Base-by-base conservation (phyloP, 1,140 invertebrate species). In the Chrysomallon squamiferum region DNA sequence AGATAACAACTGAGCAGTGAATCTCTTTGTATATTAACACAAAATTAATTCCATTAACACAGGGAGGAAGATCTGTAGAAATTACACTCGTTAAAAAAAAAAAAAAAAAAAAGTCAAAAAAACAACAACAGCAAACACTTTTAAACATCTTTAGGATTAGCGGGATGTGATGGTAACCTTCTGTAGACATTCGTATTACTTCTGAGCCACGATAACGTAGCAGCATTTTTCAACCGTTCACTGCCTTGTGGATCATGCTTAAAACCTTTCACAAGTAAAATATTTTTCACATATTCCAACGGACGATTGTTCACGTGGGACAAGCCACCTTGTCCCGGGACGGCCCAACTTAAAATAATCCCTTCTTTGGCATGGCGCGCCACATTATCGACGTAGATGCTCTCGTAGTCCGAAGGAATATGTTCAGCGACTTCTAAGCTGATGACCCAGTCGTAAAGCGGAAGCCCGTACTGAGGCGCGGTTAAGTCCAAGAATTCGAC, bases 301-400 rank as follows among this genome's bases (percentile, higher is more conserved):
- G 63, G 25, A 54, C 67, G 47, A n/a, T 59, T 72, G 47, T 72
- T 72, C 1, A 72, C 59, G 43, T 72, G 70, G 32, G 70, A 72
- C 15, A 69, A 54, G 0, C 71, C 71, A 13, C 58, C 62, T 56
- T 75, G 71, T 22, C 66, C 70, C 7, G 65, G 67, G 5, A 63
- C 59, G 18, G 70, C 73, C 73, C 73, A 72, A 47, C 70, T 72
- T 15, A 75, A 29, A 45, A 75, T 59, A 33, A 75, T 66, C 6
- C 68, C 68, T 43, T 68, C 68, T 30, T 49, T 62, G 13, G 69
- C 65, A 59, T 72, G 71, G 32, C 70, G 58, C 3, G 62, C 66
- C 33, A 75, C 18, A 43, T 75, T 75, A 47, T 70, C 71, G 38
- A 75, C 59, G 54, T 68, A 75, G 20, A 75, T 62, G n/a, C 49